Conservation (phyloP, 2,113 vertebrate genomes). For the Gila orcuttii region DNA sequence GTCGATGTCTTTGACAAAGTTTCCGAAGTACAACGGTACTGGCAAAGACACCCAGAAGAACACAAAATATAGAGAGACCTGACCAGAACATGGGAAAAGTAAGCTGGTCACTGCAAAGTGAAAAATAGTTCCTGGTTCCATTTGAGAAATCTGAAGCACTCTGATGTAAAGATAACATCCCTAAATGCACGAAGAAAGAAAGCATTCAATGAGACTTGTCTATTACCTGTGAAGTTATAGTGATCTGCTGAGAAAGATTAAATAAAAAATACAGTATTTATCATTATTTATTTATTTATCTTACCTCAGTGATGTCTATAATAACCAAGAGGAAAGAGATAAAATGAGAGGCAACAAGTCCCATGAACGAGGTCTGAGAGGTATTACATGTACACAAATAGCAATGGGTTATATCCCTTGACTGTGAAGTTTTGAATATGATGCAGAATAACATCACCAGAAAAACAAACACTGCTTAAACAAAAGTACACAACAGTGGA, state of each 20-base stretch:
- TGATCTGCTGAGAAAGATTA: neutral
- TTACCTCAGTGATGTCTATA: conserved; percentile 5
- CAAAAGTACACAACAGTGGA: neutral
- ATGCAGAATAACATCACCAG: neutral
- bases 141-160: neutral
- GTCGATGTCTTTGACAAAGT: conserved; percentile 18
- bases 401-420: neutral
- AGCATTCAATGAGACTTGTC: neutral
- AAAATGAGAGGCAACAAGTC: neutral
- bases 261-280: neutral
- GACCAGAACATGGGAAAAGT: neutral
- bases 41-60: conserved; percentile 34
- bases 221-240: neutral
- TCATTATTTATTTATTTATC: neutral
- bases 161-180: neutral
- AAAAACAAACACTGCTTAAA: conserved; percentile 2
- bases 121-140: neutral
- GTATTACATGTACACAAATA: neutral
- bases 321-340: neutral
- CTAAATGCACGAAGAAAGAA: neutral
- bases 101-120: conserved; percentile 11
- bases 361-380: neutral
- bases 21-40: conserved; percentile 14
- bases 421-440: conserved; percentile 27
- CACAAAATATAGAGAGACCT: neutral